A percentile compares a stretch with the other conserved stretches of the same genome.
These are phyloP conservation scores for Unio delphinus DNA, from an alignment of 2,888 invertebrate genomes.

Conservation along the genomic window DNA sequence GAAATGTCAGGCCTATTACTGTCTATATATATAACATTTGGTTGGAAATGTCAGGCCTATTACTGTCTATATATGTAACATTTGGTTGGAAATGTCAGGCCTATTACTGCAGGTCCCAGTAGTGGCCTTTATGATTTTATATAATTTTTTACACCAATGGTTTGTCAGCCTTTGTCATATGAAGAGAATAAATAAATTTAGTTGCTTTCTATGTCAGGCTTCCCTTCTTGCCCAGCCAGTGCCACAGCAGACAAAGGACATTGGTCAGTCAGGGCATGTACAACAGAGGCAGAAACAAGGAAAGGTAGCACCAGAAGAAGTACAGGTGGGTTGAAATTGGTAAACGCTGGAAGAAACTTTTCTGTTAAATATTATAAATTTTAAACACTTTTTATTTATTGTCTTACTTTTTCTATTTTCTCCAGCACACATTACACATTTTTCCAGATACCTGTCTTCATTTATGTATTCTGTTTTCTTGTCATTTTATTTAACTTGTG, in stretches of 20 bases:
- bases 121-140: background rate
- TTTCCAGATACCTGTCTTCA: too few relatives aligned
- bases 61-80: too few relatives aligned
- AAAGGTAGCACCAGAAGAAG: conserved; percentile 5
- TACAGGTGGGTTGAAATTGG: conserved; percentile 8
- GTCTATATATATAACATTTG: too few relatives aligned
- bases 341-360: too few relatives aligned
- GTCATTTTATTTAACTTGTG: too few relatives aligned
- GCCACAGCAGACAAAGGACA: conserved; percentile 24
- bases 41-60: too few relatives aligned
- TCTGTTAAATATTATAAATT: too few relatives aligned
- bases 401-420: too few relatives aligned
- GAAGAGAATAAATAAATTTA: background rate
- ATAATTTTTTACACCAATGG: background rate
- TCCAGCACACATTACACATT: too few relatives aligned
- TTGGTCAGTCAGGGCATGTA: conserved; percentile 7
- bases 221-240: conserved; percentile 45
- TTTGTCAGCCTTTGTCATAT: background rate
- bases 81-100: background rate
- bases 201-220: conserved; percentile 22
- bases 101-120: background rate
- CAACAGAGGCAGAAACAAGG: conserved; percentile 8
- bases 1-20: too few relatives aligned
- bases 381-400: too few relatives aligned
- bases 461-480: too few relatives aligned